phyloP scores from a whole-genome alignment of 2,113 vertebrate genomes.

The Ceyx melanurus region DNA sequence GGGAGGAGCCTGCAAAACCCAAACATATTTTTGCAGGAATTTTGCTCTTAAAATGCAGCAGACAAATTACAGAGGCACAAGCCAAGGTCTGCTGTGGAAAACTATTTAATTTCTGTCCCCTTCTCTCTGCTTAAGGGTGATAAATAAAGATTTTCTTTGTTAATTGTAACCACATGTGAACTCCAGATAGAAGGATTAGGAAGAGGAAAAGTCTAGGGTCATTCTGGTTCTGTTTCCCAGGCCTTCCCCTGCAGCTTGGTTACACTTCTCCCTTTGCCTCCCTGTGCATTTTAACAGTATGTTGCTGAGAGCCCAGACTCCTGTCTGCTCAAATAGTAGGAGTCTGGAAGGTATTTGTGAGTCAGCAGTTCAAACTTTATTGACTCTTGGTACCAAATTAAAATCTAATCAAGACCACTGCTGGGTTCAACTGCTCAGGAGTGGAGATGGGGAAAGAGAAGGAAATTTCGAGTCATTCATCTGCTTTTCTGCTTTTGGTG shows the following conservation, averaged over 20 bases:
- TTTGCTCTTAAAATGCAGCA: not conserved
- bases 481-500: not conserved
- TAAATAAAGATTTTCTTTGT: slow-evolving; percentile 18
- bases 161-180: slow-evolving; percentile 53
- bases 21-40: not conserved
- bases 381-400: not conserved
- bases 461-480: not conserved
- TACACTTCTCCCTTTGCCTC: not conserved
- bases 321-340: not conserved
- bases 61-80: not conserved
- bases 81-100: not conserved
- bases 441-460: not conserved
- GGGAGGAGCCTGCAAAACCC: not conserved
- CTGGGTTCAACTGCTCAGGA: not conserved
- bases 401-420: not conserved
- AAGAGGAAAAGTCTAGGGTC: not conserved
- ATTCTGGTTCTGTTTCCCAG: slow-evolving; percentile 29
- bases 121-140: slow-evolving; percentile 29
- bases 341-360: slow-evolving; percentile 42
- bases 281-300: not conserved
- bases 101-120: not conserved
- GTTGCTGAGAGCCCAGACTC: not conserved
- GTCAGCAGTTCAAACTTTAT: slow-evolving; percentile 1
- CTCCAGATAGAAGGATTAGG: not conserved
- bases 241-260: not conserved